Conservation (phyloP, 2,797 vertebrate species). For the Tarsius wallacei region DNA sequence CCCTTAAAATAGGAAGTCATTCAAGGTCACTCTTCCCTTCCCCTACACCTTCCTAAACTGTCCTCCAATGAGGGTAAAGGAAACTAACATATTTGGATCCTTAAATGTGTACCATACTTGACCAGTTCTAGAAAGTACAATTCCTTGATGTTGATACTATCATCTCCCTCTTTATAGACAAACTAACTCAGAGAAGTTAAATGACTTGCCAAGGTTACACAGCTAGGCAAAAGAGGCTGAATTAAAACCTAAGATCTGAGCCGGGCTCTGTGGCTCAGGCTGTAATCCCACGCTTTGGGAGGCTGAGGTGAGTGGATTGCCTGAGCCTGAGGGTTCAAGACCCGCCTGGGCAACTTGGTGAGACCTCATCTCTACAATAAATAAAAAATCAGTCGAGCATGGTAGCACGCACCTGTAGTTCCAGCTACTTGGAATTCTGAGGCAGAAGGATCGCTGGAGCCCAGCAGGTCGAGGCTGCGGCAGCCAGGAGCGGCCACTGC, state of each 20-base stretch:
- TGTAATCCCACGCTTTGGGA: too few species aligned
- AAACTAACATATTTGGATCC: background rate
- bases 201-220: background rate
- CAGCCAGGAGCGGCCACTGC: too few species aligned
- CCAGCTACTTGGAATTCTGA: too few species aligned
- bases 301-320: too few species aligned
- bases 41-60: background rate
- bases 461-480: too few species aligned
- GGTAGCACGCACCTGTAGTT: too few species aligned
- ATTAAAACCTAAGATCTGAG: conserved; percentile 35
- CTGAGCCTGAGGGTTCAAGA: too few species aligned
- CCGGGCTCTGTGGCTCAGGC: too few species aligned
- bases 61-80: background rate
- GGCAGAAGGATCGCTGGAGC: too few species aligned
- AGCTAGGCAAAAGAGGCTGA: background rate
- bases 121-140: background rate
- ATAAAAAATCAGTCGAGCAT: too few species aligned
- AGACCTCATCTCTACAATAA: too few species aligned
- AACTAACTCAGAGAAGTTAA: background rate
- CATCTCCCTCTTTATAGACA: background rate
- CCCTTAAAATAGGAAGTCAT: background rate
- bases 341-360: too few species aligned
- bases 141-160: background rate
- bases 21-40: background rate
- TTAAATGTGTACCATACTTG: background rate